Evolutionary conservation across 2,797 vertebrate species (phyloP).

Genomic region (Tympanoctomys barrerae): DNA sequence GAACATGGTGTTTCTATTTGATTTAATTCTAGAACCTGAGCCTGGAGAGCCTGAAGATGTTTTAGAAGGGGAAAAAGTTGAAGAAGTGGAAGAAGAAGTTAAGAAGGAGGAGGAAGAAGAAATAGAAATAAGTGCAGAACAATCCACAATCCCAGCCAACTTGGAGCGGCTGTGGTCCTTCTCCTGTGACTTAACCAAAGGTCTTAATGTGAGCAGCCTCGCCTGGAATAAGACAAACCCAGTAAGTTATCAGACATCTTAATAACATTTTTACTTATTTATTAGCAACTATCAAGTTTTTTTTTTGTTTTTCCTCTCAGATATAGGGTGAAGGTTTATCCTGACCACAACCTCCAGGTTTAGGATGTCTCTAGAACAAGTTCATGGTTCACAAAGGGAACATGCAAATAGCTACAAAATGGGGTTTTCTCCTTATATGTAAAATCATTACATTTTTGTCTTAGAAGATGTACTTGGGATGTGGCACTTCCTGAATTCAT

Average conservation of each 20-base stretch:
- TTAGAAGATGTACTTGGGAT: background rate
- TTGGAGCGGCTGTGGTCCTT: slow-evolving; percentile 93
- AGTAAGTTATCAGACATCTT: slow-evolving; percentile 86
- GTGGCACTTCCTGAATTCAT: background rate
- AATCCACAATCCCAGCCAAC: slow-evolving; percentile 83
- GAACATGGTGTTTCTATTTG: background rate
- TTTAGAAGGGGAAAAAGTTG: slow-evolving; percentile 31
- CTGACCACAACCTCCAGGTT: background rate
- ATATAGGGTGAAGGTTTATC: background rate
- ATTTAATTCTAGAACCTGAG: slow-evolving; percentile 70
- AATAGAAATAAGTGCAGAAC: slow-evolving; percentile 53
- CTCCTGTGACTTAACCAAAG: slow-evolving; percentile 90
- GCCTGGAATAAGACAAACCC: slow-evolving; percentile 93
- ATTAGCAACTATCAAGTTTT: background rate
- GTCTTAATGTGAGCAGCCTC: slow-evolving; percentile 91
- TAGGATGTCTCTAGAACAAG: slow-evolving; percentile 32
- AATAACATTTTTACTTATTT: background rate
- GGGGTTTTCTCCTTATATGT: slow-evolving; percentile 19
- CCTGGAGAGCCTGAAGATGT: slow-evolving; percentile 3
- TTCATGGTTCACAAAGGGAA: slow-evolving; percentile 11
- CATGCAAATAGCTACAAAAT: slow-evolving; percentile 34
- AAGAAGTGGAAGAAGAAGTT: slow-evolving; percentile 27
- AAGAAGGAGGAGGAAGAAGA: slow-evolving; percentile 70
- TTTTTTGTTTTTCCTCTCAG: background rate
- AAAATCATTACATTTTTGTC: slow-evolving; percentile 51